Base-by-base conservation (phyloP, 1,140 invertebrate genomes). In the Drosophila punjabiensis region DNA sequence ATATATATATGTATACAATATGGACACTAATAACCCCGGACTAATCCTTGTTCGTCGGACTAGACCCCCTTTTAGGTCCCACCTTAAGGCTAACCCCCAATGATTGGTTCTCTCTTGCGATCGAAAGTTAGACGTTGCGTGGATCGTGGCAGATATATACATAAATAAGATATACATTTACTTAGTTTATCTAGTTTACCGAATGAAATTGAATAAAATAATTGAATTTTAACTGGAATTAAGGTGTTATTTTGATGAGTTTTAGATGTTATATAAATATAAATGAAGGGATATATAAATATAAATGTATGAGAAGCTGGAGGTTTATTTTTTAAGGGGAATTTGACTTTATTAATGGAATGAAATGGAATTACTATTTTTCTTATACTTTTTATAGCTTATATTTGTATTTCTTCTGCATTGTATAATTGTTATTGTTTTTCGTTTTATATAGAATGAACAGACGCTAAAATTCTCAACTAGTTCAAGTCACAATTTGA, bases 71-170 rank as follows among this genome's bases (percentile, higher is more conserved):
- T 6, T 16, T 33, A 32, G 39, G 13, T 33, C n/a, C 33, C 5
- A 50, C 20, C 20, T 32, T 67, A 30, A 50, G 16, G 16, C 62
- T 55, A 63, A 35, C 6, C n/a, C n/a, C 7, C 11, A 20, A 13
- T 37, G 55, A 52, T 20, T 33, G 69, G 69, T 74, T 43, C 37
- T 73, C 59, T 61, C 5, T 24, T 28, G n/a, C 50, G 70, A 73
- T 73, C 32, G 28, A 24, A 11, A 13, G 48, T 35, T 20, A 13
- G 39, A n/a, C 35, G 28, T 8, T 39, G 62, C 33, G 32, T 45
- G 41, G 32, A 47, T 20, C 24, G 30, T 45, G 39, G 28, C n/a
- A 35, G 50, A 35, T 28, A 41, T 37, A 58, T 24, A 39, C 16
- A 41, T 11, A 13, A 52, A 55, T n/a, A 41, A 45, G n/a, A 67